Percentiles rank a stretch among this genome's conserved stretches.
Conservation (phyloP, 2,888 invertebrate genomes). For the Ecliptopera silaceata region DNA sequence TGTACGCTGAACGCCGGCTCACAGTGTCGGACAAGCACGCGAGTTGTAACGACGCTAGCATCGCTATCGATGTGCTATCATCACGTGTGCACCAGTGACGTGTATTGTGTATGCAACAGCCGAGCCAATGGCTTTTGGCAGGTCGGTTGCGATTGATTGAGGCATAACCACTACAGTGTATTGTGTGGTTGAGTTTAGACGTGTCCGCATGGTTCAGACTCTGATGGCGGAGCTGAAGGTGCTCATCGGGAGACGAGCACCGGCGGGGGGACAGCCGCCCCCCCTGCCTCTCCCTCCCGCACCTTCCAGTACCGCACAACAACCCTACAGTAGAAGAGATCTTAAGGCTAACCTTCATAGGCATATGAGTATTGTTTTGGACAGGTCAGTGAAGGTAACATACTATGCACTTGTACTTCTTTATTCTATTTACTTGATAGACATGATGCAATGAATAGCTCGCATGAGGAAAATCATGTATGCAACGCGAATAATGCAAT, state of each 20-base stretch:
- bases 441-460: slow-evolving; percentile 6
- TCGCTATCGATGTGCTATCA: slow-evolving; percentile 69
- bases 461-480: slow-evolving; percentile 27
- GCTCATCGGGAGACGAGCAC: slow-evolving; percentile 79
- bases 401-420: slow-evolving; percentile 16
- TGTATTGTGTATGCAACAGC: slow-evolving; percentile 67
- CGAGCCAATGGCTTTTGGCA: slow-evolving; percentile 79
- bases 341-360: slow-evolving; percentile 79
- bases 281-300: slow-evolving; percentile 48
- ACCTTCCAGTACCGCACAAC: slow-evolving; percentile 50
- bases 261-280: slow-evolving; percentile 58
- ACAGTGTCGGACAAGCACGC: slow-evolving; percentile 77
- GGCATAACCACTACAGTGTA: slow-evolving; percentile 68
- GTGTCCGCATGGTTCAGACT: slow-evolving; percentile 80
- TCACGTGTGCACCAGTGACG: slow-evolving; percentile 78
- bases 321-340: slow-evolving; percentile 73
- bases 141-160: slow-evolving; percentile 62
- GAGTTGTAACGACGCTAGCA: slow-evolving; percentile 71
- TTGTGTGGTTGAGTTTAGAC: slow-evolving; percentile 65
- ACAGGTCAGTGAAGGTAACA: slow-evolving; percentile 68
- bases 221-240: slow-evolving; percentile 81
- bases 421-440: background rate
- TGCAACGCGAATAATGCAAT: background rate
- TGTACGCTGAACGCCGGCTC: slow-evolving; percentile 50
- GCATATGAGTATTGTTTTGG: slow-evolving; percentile 81